Base-by-base conservation (phyloP, 2,888 invertebrate genomes). In the Synanthedon tipuliformis region DNA sequence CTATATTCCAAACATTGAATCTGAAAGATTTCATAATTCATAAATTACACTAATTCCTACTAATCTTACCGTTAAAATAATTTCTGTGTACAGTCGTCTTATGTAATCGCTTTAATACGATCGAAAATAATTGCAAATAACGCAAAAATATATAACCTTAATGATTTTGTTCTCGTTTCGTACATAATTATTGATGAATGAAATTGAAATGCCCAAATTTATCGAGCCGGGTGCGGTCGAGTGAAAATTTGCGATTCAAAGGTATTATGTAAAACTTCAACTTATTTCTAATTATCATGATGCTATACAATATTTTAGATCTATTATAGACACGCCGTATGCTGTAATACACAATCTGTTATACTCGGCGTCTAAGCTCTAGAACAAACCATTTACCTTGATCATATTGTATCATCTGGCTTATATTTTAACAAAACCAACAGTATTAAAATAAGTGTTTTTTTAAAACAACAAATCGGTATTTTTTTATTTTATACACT, bases 371-470 rank as follows among this genome's bases (percentile, higher is more conserved):
- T 7, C n/a, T 40, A 50, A 13, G 49, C 45, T 15, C 18, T 55
- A 53, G 57, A 59, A 59, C 57, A 60, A 57, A 52, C 52, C 59
- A 65, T 50, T 74, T 76, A 79, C 78, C 78, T 73, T 70, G 63
- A 56, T 68, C 79, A 78, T 78, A 58, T 61, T 78, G 71, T 57
- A 53, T 55, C 53, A 48, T 48, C 27, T 52, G 5, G 40, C 23
- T 15, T 11, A 27, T 52, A 11, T 45, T 45, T 45, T 45, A n/a
- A 45, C 12, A 15, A 45, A 12, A 45, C 8, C 13, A 3, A 15
- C 45, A 45, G 7, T 45, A 12, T 45, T 13, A 13, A 45, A n/a
- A 34, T 5, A 45, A 13, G 12, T 45, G 13, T 12, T 45, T 45
- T 41, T 45, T 45, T 45, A 45, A 45, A n/a, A 45, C 15, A 45